Evolutionary conservation across 2,888 invertebrate genomes (phyloP), one percentile per base, ranked within the genome.

Genomic region (Stenichneumon culpator): DNA sequence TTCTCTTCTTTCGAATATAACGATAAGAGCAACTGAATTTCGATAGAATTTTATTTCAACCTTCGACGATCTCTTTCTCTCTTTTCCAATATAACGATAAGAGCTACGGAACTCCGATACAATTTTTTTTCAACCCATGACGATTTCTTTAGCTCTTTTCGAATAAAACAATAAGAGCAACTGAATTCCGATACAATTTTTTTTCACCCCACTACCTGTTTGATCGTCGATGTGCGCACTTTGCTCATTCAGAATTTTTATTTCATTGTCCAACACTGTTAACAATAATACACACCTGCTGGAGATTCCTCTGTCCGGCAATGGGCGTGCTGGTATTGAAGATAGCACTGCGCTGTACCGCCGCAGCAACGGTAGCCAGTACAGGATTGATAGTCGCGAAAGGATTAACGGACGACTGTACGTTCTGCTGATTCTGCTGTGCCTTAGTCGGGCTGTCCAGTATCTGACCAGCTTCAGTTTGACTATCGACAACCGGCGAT

Each of bases 321-420:
- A 91, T 88, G 0, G 92, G 89, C 5, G 90, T 91, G 11, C 88
- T 88, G 0, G 91, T 63, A 67, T 88, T 93, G 79, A 93, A 93
- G 3, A 92, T 90, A 4, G 90, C 90, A 63, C 92, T 93, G 69
- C 94, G 89, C 79, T 94, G 94, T 11, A 93, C 94, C 5, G 94
- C 93, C 1, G 94, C 94, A 0, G 94, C 93, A 1, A 94, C 94
- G 0, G 94, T 93, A 0, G 94, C 94, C 32, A 94, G 79, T 0
- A 94, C 94, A 5, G 94, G 94, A 89, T 94, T 94, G 22, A 93
- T 93, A 0, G 90, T 90, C 0, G 91, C 90, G 73, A 93, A 93
- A 7, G 92, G 87, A 88, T 91, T 93, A 16, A 86, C 84, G 1
- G 90, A 87, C 5, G 90, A 87, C 72, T 91, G 92, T 22, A 79